phyloP scores from a whole-genome alignment of 2,797 vertebrate species.

The Eospalax fontanierii region DNA sequence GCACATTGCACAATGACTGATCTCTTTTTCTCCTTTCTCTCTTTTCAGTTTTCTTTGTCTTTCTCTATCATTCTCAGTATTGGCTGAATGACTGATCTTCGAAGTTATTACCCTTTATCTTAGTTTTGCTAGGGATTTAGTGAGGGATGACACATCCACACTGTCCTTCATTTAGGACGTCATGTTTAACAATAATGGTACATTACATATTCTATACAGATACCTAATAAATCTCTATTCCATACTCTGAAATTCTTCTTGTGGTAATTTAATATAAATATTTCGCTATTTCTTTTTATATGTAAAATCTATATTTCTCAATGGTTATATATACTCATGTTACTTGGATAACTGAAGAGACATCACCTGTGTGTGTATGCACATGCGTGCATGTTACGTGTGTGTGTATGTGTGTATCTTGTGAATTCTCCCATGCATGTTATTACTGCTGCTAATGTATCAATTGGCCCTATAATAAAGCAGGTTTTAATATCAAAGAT shows the following conservation, averaged over 20 bases:
- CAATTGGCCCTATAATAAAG: neutral
- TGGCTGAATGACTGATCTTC: neutral
- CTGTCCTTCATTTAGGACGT: neutral
- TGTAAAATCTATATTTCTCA: neutral
- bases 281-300: neutral
- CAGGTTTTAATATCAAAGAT: neutral
- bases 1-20: neutral
- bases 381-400: too few relatives aligned
- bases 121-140: neutral
- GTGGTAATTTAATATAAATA: neutral
- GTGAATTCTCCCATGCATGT: neutral
- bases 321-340: neutral
- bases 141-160: neutral
- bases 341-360: neutral
- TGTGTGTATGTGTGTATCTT: too few relatives aligned
- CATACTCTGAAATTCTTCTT: neutral
- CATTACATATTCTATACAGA: neutral
- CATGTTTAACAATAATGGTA: neutral
- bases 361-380: too few relatives aligned
- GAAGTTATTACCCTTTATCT: neutral
- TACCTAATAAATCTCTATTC: constrained; percentile 21
- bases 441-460: neutral
- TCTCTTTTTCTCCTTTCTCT: too few relatives aligned
- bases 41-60: too few relatives aligned
- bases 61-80: too few relatives aligned